A percentile compares a stretch with the other conserved stretches of the same genome.
These are phyloP conservation scores for Oncopeltus fasciatus DNA, from an alignment of 1,140 invertebrate species.

Conservation along the genomic window DNA sequence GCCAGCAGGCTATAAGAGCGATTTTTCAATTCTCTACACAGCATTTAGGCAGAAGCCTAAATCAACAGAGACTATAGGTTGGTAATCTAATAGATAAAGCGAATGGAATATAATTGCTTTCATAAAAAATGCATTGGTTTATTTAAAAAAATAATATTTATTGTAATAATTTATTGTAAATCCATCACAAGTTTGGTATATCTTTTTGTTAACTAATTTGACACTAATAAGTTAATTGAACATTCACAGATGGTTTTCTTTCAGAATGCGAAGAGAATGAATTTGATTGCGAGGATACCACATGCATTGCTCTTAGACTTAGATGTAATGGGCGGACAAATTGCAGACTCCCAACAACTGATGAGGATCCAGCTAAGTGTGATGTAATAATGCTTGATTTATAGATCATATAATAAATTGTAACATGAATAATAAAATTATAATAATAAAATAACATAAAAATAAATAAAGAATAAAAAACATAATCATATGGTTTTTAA, in stretches of 20 bases:
- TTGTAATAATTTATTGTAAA: too few species aligned
- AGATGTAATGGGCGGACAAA: slow-evolving; percentile 58
- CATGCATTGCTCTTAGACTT: slow-evolving; percentile 57
- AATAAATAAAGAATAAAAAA: too few species aligned
- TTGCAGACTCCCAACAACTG: slow-evolving; percentile 64
- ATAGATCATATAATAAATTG: neutral
- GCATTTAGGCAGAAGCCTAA: slow-evolving; percentile 45
- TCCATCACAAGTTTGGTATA: too few species aligned
- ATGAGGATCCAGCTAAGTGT: slow-evolving; percentile 49
- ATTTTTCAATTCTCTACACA: slow-evolving; percentile 55
- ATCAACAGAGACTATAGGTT: neutral
- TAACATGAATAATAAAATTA: neutral
- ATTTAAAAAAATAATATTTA: too few species aligned
- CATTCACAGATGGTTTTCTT: too few species aligned
- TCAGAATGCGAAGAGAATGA: slow-evolving; percentile 39
- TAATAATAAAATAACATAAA: too few species aligned
- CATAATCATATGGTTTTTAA: too few species aligned
- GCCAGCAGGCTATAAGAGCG: slow-evolving; percentile 40
- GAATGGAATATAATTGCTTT: too few species aligned
- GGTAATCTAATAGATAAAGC: too few species aligned
- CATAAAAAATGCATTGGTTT: too few species aligned
- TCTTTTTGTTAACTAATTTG: too few species aligned
- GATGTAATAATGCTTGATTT: slow-evolving; percentile 17
- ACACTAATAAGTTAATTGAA: too few species aligned
- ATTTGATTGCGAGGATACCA: slow-evolving; percentile 72